Percentiles rank a stretch among this genome's conserved stretches.
These are phyloP conservation scores for Sminthurinus aureus DNA, from an alignment of 2,888 invertebrate genomes.

Conservation along the genomic window DNA sequence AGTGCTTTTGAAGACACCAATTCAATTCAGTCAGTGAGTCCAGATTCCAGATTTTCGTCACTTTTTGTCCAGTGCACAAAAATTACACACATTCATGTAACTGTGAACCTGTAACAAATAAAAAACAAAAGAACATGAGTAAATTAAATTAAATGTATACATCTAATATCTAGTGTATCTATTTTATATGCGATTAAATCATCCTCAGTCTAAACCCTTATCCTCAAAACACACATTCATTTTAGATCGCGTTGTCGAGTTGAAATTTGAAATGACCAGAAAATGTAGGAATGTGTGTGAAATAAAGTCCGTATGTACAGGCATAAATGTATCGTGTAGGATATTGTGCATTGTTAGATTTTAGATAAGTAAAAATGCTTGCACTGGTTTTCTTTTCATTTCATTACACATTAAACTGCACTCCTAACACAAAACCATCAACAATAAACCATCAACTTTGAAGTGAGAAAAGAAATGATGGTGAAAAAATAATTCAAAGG, in stretches of 20 bases:
- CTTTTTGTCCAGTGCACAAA: slow-evolving; percentile 14
- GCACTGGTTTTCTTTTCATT: not conserved
- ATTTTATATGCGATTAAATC: slow-evolving; percentile 5
- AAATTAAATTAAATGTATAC: not conserved
- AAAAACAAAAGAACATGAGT: not conserved
- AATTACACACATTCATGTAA: slow-evolving; percentile 7
- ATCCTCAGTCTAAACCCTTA: not conserved
- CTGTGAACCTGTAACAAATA: slow-evolving; percentile 14
- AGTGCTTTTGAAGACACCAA: slow-evolving; percentile 10
- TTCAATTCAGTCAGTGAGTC: not conserved
- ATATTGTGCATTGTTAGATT: too few relatives aligned
- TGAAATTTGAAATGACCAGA: too few relatives aligned
- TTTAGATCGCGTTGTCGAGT: not conserved
- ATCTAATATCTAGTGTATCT: not conserved
- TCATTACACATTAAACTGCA: not conserved
- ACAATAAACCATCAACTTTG: too few relatives aligned
- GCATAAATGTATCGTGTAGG: too few relatives aligned
- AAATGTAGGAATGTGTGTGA: too few relatives aligned
- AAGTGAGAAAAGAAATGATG: too few relatives aligned
- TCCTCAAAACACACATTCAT: slow-evolving; percentile 29
- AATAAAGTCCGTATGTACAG: too few relatives aligned
- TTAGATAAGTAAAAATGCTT: not conserved
- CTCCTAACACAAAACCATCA: too few relatives aligned
- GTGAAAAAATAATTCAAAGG: too few relatives aligned
- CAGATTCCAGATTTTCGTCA: not conserved